phyloP scores from a whole-genome alignment of 1,140 invertebrate genomes.

The Leptopilina clavipes region DNA sequence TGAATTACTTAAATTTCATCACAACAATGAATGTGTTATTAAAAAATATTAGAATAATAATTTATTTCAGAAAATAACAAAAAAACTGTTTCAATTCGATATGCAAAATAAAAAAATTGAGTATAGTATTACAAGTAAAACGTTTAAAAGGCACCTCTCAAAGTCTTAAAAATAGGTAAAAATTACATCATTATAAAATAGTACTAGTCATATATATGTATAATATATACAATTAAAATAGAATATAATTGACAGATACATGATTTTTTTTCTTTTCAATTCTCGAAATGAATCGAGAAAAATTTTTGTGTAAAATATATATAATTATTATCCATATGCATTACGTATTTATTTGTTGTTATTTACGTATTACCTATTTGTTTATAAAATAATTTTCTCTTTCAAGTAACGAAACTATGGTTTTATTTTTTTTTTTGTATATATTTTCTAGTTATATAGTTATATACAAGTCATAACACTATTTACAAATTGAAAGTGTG shows the following conservation, averaged over 20 bases:
- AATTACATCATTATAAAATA: constrained; percentile 66
- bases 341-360: no score
- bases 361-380: constrained; percentile 41
- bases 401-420: constrained; percentile 31
- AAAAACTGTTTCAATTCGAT: background rate
- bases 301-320: constrained; percentile 46
- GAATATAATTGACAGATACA: constrained; percentile 50
- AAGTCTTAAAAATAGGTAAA: constrained; percentile 71
- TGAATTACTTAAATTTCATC: no score
- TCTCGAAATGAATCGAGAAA: constrained; percentile 54
- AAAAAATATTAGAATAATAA: no score
- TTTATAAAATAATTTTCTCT: constrained; percentile 47
- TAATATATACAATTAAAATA: constrained; percentile 64
- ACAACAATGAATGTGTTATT: no score
- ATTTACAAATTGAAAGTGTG: constrained; percentile 14
- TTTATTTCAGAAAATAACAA: no score
- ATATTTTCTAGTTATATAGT: constrained; percentile 1
- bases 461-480: constrained; percentile 32
- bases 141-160: constrained; percentile 66
- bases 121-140: constrained; percentile 35
- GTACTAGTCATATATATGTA: constrained; percentile 62
- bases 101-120: constrained; percentile 45
- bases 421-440: background rate
- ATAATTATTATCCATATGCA: constrained; percentile 32
- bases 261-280: constrained; percentile 44